Percentiles rank a stretch among this genome's conserved stretches.
Conservation (phyloP, 2,113 vertebrate species). For the Diadophis punctatus region DNA sequence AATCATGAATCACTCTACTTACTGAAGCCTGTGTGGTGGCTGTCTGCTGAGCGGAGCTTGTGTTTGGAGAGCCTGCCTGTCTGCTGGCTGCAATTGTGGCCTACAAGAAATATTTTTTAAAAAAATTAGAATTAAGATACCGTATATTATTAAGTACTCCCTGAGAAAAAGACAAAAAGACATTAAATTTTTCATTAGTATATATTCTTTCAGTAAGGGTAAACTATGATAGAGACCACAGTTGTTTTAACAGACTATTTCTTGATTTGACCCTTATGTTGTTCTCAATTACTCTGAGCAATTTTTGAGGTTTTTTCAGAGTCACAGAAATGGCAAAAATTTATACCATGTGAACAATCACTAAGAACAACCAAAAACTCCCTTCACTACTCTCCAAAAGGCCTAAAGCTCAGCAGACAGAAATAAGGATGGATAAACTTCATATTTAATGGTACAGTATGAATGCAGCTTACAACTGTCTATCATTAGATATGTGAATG, state of each 20-base stretch:
- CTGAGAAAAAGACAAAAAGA: not conserved
- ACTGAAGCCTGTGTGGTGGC: conserved; percentile 82
- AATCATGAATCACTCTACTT: conserved; percentile 39
- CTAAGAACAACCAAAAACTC: not conserved
- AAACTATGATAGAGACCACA: not conserved
- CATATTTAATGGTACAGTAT: not conserved
- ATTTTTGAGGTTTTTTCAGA: not conserved
- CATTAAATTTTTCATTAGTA: not conserved
- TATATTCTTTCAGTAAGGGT: not conserved
- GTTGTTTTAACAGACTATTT: not conserved
- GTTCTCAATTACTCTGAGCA: not conserved
- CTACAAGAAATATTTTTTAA: conserved; percentile 57
- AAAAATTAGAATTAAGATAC: not conserved
- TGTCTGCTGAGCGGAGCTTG: conserved; percentile 80
- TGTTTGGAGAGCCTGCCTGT: conserved; percentile 87
- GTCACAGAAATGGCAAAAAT: not conserved
- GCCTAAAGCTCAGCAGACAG: not conserved
- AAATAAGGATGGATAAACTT: not conserved
- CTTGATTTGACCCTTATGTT: not conserved
- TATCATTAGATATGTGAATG: not conserved
- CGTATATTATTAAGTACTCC: not conserved
- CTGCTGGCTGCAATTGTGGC: conserved; percentile 94
- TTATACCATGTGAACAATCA: not conserved
- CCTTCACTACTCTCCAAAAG: not conserved
- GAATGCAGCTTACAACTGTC: not conserved